Conservation (phyloP, 1,140 invertebrate species). For the Caenorhabditis inopinata region DNA sequence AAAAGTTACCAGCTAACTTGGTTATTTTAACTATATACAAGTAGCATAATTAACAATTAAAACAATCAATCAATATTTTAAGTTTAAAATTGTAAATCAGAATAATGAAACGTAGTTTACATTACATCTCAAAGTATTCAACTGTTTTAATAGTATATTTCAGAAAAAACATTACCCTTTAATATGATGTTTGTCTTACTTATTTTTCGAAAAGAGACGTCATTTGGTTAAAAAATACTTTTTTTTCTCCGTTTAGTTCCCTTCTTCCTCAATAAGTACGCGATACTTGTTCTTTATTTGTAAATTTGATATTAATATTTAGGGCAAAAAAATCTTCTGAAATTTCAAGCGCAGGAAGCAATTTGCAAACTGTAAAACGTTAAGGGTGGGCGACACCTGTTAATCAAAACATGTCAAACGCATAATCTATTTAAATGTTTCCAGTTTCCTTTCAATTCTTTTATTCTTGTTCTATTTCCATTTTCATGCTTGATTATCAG, state of each 20-base stretch:
- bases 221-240: not conserved
- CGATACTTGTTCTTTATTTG: not conserved
- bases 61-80: too few species aligned
- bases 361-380: too few species aligned
- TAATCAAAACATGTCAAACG: not conserved
- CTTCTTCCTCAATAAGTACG: not conserved
- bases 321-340: not conserved
- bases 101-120: too few species aligned
- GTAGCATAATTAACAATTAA: too few species aligned
- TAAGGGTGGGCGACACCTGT: not conserved
- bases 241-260: not conserved
- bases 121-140: too few species aligned
- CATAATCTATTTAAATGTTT: not conserved
- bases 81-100: too few species aligned
- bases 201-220: not conserved
- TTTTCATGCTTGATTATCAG: constrained; percentile 1
- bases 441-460: not conserved
- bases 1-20: too few species aligned
- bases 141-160: too few species aligned
- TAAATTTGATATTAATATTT: not conserved
- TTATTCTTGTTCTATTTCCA: not conserved
- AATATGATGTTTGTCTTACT: constrained; percentile 17
- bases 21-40: too few species aligned
- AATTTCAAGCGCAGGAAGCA: too few species aligned
- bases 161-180: too few species aligned